These are phyloP conservation scores for Mystacornis crossleyi DNA, from an alignment of 2,113 vertebrate species.

Conservation along the genomic window DNA sequence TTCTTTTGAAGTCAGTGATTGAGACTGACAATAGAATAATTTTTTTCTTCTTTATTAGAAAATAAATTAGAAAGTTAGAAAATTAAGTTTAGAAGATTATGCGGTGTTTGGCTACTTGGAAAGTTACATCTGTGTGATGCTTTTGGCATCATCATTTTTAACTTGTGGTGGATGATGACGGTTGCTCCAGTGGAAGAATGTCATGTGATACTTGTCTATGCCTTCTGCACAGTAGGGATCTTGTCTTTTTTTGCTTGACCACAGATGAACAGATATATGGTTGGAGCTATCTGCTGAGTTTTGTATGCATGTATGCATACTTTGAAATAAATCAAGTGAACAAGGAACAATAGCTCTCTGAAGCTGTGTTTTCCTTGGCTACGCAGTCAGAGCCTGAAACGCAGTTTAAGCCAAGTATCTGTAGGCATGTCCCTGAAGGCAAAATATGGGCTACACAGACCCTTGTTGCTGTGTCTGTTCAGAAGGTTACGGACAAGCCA, in stretches of 20 bases:
- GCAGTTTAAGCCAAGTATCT: not conserved
- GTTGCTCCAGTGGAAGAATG: not conserved
- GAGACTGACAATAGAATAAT: not conserved
- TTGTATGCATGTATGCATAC: not conserved
- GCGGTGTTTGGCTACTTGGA: not conserved
- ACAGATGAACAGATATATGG: not conserved
- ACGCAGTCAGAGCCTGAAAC: not conserved
- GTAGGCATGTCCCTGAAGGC: not conserved
- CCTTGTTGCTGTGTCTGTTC: not conserved
- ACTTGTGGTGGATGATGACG: not conserved
- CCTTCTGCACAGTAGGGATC: not conserved
- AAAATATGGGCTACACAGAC: not conserved
- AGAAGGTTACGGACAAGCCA: not conserved
- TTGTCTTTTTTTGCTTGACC: not conserved
- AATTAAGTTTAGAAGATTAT: not conserved
- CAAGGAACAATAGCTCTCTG: not conserved
- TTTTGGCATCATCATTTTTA: not conserved
- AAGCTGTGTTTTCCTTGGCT: not conserved
- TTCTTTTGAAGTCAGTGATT: not conserved
- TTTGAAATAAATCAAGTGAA: not conserved
- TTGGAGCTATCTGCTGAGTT: not conserved
- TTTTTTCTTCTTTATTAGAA: not conserved
- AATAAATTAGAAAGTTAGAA: too few species aligned
- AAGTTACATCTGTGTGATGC: not conserved
- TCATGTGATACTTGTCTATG: not conserved